These are phyloP conservation scores for Galerucella nymphaeae DNA, from an alignment of 2,888 invertebrate genomes.

Conservation along the genomic window DNA sequence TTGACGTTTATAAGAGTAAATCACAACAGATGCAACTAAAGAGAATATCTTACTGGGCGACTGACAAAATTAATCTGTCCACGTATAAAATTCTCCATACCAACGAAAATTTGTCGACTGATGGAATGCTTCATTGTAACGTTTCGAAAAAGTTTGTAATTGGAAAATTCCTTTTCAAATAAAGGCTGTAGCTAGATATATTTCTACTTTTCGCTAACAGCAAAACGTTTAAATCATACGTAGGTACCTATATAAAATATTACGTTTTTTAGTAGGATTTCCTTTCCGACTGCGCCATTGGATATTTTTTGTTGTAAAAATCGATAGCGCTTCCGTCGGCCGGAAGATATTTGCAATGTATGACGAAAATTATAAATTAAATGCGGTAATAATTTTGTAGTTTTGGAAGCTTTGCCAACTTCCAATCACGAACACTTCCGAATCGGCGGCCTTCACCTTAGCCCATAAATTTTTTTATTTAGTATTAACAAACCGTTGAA, in stretches of 20 bases:
- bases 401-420: conserved; percentile 28
- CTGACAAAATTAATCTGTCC: too few relatives aligned
- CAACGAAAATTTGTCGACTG: too few relatives aligned
- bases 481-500: conserved; percentile 18
- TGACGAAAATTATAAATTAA: conserved; percentile 35
- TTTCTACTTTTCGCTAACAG: not conserved
- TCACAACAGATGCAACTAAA: too few relatives aligned
- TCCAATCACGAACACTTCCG: conserved; percentile 30
- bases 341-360: conserved; percentile 35
- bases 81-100: too few relatives aligned
- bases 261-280: not conserved
- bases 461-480: conserved; percentile 15
- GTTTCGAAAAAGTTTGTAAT: too few relatives aligned
- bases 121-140: too few relatives aligned
- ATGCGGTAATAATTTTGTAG: conserved; percentile 29
- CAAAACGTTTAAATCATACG: not conserved
- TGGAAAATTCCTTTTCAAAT: too few relatives aligned
- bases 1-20: too few relatives aligned
- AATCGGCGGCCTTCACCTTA: conserved; percentile 14
- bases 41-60: too few relatives aligned
- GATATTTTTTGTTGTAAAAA: conserved; percentile 17
- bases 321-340: conserved; percentile 26
- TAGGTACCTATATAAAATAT: not conserved
- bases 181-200: too few relatives aligned
- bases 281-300: conserved; percentile 6